Conservation (phyloP, 2,888 invertebrate species). For the Caenorhabditis virilis region DNA sequence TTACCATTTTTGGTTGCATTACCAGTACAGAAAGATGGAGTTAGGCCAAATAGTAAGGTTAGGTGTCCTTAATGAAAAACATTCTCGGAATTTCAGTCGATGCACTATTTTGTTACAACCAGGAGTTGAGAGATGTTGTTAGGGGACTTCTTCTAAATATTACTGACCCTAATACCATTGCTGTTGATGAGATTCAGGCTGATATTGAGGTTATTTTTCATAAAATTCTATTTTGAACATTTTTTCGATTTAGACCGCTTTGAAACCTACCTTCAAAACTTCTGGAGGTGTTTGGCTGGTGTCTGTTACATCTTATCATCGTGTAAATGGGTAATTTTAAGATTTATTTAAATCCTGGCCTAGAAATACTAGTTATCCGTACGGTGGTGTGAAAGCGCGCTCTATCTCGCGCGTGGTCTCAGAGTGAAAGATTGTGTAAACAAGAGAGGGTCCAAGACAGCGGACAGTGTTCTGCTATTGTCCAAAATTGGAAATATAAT, state of each 20-base stretch:
- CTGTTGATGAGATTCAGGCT: conserved; percentile 23
- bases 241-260: conserved; percentile 13
- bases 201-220: conserved; percentile 15
- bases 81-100: conserved; percentile 28
- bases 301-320: conserved; percentile 30
- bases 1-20: no score
- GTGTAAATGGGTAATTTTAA: conserved; percentile 16
- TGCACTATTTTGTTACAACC: conserved; percentile 11
- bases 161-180: conserved; percentile 9
- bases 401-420: no score
- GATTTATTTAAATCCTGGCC: not conserved
- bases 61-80: no score
- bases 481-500: not conserved
- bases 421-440: no score
- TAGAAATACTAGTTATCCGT: no score
- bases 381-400: no score
- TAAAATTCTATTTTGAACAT: conserved; percentile 1
- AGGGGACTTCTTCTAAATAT: conserved; percentile 8
- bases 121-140: not conserved
- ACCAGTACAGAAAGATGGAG: no score
- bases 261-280: conserved; percentile 10
- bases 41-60: no score
- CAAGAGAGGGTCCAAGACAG: no score
- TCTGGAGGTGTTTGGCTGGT: conserved; percentile 32
- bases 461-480: no score